These are phyloP conservation scores for Coleophora flavipennella DNA, from an alignment of 2,888 invertebrate genomes.

Conservation along the genomic window DNA sequence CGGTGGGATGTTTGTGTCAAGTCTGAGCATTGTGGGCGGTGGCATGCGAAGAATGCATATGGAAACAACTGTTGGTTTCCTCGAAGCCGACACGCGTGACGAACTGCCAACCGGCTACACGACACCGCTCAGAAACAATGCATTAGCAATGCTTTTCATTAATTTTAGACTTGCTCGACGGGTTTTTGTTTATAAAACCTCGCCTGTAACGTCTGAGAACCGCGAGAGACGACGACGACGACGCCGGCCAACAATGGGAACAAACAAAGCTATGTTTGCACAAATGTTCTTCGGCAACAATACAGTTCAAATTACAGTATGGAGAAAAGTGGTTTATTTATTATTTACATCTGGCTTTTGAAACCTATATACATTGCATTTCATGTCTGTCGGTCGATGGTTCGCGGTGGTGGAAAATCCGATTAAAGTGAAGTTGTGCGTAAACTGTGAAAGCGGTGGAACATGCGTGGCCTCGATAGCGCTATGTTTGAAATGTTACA, in stretches of 20 bases:
- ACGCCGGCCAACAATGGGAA: conserved; percentile 19
- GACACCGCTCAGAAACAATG: conserved; percentile 57
- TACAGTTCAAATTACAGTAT: neutral
- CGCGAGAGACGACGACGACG: conserved; percentile 14
- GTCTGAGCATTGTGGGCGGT: conserved; percentile 33
- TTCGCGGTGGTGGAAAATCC: conserved; percentile 22
- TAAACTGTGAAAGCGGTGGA: conserved; percentile 35
- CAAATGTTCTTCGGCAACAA: conserved; percentile 14
- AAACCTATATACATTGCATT: too few species aligned
- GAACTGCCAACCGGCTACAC: conserved; percentile 53
- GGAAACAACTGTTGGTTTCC: conserved; percentile 64
- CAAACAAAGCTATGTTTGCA: conserved; percentile 27
- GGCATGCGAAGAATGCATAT: conserved; percentile 58
- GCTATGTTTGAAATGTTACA: conserved; percentile 5
- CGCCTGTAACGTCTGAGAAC: conserved; percentile 26
- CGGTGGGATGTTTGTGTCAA: conserved; percentile 29
- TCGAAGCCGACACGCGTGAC: conserved; percentile 58
- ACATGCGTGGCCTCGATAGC: conserved; percentile 29
- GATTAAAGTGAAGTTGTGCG: conserved; percentile 7
- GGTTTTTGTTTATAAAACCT: conserved; percentile 37
- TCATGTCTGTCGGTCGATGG: conserved; percentile 12
- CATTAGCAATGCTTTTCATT: conserved; percentile 52
- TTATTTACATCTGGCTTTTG: conserved; percentile 11
- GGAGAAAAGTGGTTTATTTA: too few species aligned
- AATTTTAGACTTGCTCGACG: conserved; percentile 33